These are phyloP conservation scores for Cephalopholis sonnerati DNA, from an alignment of 2,113 vertebrate genomes.

Conservation along the genomic window DNA sequence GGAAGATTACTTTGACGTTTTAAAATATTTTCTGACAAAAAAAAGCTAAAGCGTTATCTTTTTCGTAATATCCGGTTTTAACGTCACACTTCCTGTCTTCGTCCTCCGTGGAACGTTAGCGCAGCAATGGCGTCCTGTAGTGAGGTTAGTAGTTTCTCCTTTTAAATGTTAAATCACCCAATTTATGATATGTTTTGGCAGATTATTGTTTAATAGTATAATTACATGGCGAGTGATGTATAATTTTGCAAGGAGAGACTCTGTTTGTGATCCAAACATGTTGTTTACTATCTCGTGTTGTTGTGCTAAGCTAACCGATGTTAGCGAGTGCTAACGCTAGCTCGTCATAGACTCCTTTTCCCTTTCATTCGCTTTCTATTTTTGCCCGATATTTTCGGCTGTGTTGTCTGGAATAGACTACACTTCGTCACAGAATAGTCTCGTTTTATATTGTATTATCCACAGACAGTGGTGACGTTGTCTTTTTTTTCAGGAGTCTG, in stretches of 20 bases:
- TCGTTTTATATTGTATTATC: accelerated
- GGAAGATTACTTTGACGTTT: background rate
- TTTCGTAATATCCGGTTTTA: slow-evolving; percentile 55
- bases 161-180: background rate
- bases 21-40: too few species aligned
- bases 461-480: too few species aligned
- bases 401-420: accelerated
- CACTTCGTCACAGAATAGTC: background rate
- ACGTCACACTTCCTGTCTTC: slow-evolving; percentile 30
- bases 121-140: slow-evolving; percentile 79
- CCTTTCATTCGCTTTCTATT: too few species aligned
- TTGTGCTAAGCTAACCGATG: slow-evolving; percentile 50
- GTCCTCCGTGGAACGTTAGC: background rate
- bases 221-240: accelerated
- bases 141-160: slow-evolving; percentile 64
- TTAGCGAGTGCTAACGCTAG: slow-evolving; percentile 24
- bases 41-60: background rate
- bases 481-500: slow-evolving; percentile 50
- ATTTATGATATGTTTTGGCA: accelerated
- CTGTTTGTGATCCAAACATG: background rate
- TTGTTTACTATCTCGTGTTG: slow-evolving; percentile 15
- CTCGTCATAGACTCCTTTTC: background rate
- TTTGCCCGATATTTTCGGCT: background rate
- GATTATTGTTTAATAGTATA: accelerated
- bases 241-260: accelerated